phyloP scores from a whole-genome alignment of 2,113 vertebrate species.

The Ceyx melanurus region DNA sequence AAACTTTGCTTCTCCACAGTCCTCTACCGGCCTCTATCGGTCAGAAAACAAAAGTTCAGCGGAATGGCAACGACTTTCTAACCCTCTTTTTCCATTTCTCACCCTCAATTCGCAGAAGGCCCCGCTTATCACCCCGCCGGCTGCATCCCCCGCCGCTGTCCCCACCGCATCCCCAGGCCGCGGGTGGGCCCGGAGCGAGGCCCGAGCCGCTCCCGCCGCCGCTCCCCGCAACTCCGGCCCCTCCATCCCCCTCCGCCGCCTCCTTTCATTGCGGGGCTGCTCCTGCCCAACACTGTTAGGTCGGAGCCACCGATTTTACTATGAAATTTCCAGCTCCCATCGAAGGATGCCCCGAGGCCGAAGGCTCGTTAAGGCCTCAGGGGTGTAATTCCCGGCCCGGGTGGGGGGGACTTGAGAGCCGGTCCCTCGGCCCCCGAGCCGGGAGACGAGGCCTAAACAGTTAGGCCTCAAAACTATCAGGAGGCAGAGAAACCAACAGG shows the following conservation, averaged over 20 bases:
- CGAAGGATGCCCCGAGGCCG: neutral
- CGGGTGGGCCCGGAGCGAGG: neutral
- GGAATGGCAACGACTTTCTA: slow-evolving; percentile 80
- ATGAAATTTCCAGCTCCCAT: slow-evolving; percentile 52
- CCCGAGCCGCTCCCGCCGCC: neutral
- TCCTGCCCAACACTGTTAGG: slow-evolving; percentile 38
- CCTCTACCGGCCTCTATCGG: slow-evolving; percentile 99
- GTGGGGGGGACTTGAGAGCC: neutral
- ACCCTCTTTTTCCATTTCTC: slow-evolving; percentile 77
- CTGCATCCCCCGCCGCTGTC: neutral
- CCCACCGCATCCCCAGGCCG: neutral
- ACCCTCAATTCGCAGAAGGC: slow-evolving; percentile 67
- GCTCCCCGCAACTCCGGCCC: neutral
- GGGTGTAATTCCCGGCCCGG: neutral
- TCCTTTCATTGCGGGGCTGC: slow-evolving; percentile 27
- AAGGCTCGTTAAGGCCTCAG: neutral
- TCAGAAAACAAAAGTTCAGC: slow-evolving; percentile 98
- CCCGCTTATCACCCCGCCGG: neutral
- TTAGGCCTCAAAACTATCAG: slow-evolving; percentile 78
- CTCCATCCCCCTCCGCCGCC: neutral
- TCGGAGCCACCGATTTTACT: slow-evolving; percentile 57
- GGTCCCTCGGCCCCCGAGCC: neutral
- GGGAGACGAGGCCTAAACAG: slow-evolving; percentile 72
- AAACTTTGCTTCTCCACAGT: slow-evolving; percentile 85
- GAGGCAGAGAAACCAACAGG: slow-evolving; percentile 36